phyloP scores from a whole-genome alignment of 2,113 vertebrate species.

The Ailuropoda melanoleuca region DNA sequence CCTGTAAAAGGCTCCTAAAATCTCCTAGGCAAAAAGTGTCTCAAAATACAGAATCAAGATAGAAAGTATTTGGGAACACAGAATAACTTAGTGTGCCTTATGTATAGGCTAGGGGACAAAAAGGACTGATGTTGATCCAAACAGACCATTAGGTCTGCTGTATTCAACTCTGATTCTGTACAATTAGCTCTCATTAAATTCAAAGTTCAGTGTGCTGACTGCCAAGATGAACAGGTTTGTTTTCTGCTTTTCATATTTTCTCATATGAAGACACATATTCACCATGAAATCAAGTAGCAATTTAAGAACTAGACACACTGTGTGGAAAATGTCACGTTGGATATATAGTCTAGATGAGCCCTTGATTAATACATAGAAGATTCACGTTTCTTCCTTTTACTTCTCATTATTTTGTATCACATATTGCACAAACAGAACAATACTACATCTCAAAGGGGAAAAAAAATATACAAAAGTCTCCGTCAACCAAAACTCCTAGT shows the following conservation, averaged over 20 bases:
- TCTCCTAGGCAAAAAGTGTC: conserved; percentile 5
- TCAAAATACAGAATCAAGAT: background rate
- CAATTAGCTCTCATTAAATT: conserved; percentile 68
- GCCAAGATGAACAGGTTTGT: conserved; percentile 65
- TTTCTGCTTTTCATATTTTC: conserved; percentile 71
- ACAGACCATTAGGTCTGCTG: conserved; percentile 46
- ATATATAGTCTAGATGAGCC: background rate
- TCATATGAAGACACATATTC: conserved; percentile 44
- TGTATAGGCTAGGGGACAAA: background rate
- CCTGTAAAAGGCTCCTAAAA: conserved; percentile 53
- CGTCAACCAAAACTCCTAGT: background rate
- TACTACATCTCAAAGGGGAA: background rate
- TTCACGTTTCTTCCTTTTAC: background rate
- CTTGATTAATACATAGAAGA: background rate
- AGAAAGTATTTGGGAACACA: conserved; percentile 3
- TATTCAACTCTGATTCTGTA: conserved; percentile 57
- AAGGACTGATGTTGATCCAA: conserved; percentile 44
- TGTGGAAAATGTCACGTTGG: background rate
- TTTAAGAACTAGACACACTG: conserved; percentile 31
- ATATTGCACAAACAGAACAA: background rate
- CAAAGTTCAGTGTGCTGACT: conserved; percentile 53
- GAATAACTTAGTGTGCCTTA: conserved; percentile 31
- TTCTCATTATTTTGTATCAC: background rate
- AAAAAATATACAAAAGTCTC: background rate
- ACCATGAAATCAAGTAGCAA: background rate